phyloP scores from a whole-genome alignment of 92 coral and sea anemone genomes.

The Parazoanthus atlanticus region DNA sequence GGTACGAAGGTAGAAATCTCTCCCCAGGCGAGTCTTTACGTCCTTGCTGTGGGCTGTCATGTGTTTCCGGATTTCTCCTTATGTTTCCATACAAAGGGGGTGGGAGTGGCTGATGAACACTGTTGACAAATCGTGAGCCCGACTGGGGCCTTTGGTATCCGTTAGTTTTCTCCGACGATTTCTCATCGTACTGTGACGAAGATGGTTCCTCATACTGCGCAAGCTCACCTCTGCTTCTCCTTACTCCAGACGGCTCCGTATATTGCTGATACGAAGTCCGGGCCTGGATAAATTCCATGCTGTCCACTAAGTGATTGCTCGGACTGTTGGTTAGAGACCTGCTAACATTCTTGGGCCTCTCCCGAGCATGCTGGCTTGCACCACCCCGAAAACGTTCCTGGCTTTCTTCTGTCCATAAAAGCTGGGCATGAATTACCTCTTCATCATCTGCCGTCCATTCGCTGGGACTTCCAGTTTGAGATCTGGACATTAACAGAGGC shows the following conservation, averaged over 20 bases:
- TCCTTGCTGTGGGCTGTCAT: slow-evolving; percentile 4
- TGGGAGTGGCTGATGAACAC: background rate
- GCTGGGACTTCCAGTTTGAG: slow-evolving; percentile 16
- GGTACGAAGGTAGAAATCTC: slow-evolving; percentile 16
- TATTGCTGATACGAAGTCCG: background rate
- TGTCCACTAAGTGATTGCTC: background rate
- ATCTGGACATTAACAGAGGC: background rate
- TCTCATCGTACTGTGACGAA: background rate
- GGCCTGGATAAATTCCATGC: background rate
- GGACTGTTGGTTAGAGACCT: background rate
- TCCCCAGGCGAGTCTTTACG: background rate
- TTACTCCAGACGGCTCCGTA: background rate
- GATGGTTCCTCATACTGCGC: background rate
- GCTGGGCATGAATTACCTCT: slow-evolving; percentile 24
- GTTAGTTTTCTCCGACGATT: background rate
- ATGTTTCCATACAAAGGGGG: slow-evolving; percentile 7
- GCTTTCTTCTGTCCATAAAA: background rate
- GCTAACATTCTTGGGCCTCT: background rate
- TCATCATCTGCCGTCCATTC: slow-evolving; percentile 11
- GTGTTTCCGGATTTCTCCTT: slow-evolving; percentile 16
- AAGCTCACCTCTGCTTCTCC: background rate
- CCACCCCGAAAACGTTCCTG: background rate
- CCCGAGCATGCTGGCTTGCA: background rate
- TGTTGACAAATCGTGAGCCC: background rate
- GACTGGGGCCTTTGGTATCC: background rate